phyloP scores from a whole-genome alignment of 2,888 invertebrate species.

The Tenthredo distinguenda region DNA sequence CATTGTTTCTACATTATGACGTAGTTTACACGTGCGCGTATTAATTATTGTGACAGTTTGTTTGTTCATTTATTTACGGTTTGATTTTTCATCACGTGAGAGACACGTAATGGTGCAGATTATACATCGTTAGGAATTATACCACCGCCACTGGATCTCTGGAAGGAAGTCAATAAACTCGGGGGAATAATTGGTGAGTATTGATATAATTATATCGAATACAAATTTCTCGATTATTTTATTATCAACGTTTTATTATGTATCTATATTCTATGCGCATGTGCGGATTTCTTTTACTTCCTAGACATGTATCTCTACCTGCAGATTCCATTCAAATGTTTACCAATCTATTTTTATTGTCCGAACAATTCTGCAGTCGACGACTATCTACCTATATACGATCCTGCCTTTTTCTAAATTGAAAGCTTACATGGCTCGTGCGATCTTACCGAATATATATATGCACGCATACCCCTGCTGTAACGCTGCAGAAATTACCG shows the following conservation, averaged over 20 bases:
- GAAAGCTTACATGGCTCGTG: not conserved
- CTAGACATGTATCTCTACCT: not conserved
- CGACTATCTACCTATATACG: not conserved
- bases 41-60: not conserved
- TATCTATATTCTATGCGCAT: not conserved
- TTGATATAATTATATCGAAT: not conserved
- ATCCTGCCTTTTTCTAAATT: slow-evolving; percentile 8
- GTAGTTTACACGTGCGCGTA: not conserved
- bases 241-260: not conserved
- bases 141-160: slow-evolving; percentile 2
- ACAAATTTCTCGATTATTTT: not conserved
- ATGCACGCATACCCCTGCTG: not conserved
- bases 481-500: not conserved
- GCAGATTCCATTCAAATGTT: slow-evolving; percentile 21
- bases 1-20: not conserved
- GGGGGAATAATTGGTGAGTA: not conserved
- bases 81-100: not conserved
- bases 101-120: not conserved
- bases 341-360: slow-evolving; percentile 38
- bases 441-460: not conserved
- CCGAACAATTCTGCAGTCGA: not conserved
- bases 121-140: not conserved
- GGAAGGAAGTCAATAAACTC: not conserved
- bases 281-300: not conserved
- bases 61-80: not conserved